Conservation (phyloP, 1,140 invertebrate species). For the Halotydeus destructor region DNA sequence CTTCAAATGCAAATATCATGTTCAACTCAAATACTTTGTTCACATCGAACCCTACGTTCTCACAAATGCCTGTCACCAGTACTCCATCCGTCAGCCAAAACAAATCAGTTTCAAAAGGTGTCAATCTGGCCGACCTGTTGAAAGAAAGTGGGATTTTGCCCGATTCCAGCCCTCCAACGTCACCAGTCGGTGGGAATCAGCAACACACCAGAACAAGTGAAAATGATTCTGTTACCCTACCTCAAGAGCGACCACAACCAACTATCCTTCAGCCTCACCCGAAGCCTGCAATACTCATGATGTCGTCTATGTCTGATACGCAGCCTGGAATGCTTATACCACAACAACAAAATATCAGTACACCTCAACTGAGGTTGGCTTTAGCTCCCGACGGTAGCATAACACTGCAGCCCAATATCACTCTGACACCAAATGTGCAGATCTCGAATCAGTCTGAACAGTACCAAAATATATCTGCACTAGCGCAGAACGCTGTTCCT, state of each 20-base stretch:
- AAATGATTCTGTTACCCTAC: not conserved
- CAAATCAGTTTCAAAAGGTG: not conserved
- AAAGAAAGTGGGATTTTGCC: constrained; percentile 20
- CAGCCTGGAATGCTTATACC: not conserved
- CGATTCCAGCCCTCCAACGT: constrained; percentile 13
- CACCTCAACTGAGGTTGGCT: constrained; percentile 17
- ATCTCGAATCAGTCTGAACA: not conserved
- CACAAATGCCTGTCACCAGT: no score
- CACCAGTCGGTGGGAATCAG: constrained; percentile 1
- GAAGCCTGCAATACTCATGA: not conserved
- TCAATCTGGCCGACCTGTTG: constrained; percentile 20
- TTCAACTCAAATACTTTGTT: no score
- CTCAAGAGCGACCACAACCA: not conserved
- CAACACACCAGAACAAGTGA: not conserved
- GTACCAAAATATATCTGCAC: not conserved
- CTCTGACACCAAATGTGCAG: not conserved
- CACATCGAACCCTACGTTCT: no score
- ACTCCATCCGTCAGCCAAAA: no score
- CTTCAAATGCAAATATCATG: no score
- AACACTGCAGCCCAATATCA: constrained; percentile 15
- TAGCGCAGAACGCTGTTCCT: not conserved
- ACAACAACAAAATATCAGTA: constrained; percentile 8
- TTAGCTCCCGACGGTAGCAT: constrained; percentile 19
- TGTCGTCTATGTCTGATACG: not conserved
- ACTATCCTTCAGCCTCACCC: not conserved